Percentiles rank a stretch among this genome's conserved stretches.
Conservation (phyloP, 2,888 invertebrate genomes). For the Muschampia plurimacula region DNA sequence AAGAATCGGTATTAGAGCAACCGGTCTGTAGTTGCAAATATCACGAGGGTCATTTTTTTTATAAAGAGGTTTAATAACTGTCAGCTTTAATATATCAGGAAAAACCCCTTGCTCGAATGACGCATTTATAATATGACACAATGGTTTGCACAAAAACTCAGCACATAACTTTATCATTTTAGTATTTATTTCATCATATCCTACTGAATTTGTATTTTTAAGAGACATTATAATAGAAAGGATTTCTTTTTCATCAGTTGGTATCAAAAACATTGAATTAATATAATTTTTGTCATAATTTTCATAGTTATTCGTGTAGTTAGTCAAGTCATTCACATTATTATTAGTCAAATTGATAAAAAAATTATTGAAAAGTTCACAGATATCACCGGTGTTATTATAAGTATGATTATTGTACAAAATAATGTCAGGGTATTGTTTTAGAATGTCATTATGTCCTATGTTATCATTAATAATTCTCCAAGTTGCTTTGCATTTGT, state of each 20-base stretch:
- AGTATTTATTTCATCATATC: background rate
- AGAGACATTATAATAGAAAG: background rate
- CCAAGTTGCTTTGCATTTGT: conserved; percentile 5
- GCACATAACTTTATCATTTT: background rate
- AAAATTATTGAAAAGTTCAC: conserved; percentile 5
- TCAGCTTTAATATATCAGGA: background rate
- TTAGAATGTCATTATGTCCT: background rate
- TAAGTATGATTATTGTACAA: background rate
- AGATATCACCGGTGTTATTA: background rate
- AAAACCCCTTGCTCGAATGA: background rate
- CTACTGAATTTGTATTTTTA: background rate
- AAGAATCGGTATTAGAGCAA: background rate
- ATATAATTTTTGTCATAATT: background rate
- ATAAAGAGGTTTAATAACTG: conserved; percentile 4
- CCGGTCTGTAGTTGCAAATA: background rate
- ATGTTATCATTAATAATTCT: background rate
- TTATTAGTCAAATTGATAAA: background rate
- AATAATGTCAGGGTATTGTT: background rate
- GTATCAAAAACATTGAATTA: background rate
- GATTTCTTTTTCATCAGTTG: background rate
- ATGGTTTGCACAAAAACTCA: background rate
- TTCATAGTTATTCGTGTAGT: background rate
- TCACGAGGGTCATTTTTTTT: background rate
- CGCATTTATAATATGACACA: background rate
- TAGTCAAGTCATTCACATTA: background rate